Conservation (phyloP, 2,113 vertebrate genomes). For the Aldabrachelys gigantea region DNA sequence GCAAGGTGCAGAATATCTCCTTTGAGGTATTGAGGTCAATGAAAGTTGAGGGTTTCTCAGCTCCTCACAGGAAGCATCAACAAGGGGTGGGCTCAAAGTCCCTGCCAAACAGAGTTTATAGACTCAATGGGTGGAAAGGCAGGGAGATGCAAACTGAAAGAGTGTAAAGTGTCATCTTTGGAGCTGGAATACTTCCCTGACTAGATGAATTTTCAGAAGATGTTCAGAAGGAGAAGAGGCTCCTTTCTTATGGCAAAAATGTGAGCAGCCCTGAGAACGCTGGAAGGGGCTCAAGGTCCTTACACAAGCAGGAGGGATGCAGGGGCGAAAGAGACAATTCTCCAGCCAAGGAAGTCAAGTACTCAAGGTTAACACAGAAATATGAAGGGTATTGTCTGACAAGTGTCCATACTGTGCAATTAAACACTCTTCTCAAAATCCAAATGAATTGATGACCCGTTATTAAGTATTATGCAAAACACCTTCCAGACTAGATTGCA, state of each 20-base stretch:
- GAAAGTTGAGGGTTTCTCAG: not conserved
- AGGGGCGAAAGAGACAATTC: not conserved
- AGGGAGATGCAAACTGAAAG: not conserved
- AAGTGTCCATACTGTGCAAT: not conserved
- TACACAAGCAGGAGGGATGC: not conserved
- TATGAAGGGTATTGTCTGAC: not conserved
- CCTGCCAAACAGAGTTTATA: not conserved
- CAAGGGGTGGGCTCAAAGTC: not conserved
- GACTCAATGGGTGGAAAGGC: not conserved
- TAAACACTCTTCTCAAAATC: not conserved
- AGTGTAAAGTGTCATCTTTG: not conserved
- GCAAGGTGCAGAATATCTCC: not conserved
- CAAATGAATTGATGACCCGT: not conserved
- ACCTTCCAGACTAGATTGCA: not conserved
- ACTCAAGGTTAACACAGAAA: not conserved
- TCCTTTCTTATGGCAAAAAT: not conserved
- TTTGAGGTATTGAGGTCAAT: not conserved
- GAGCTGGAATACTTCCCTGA: not conserved
- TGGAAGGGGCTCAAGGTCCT: not conserved
- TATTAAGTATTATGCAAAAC: not conserved
- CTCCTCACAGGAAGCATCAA: not conserved
- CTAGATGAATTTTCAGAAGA: not conserved
- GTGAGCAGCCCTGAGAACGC: fast-evolving
- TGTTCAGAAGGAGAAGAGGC: not conserved
- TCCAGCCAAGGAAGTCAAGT: not conserved